phyloP scores from a whole-genome alignment of 2,888 invertebrate genomes.

The Crioceris asparagi region DNA sequence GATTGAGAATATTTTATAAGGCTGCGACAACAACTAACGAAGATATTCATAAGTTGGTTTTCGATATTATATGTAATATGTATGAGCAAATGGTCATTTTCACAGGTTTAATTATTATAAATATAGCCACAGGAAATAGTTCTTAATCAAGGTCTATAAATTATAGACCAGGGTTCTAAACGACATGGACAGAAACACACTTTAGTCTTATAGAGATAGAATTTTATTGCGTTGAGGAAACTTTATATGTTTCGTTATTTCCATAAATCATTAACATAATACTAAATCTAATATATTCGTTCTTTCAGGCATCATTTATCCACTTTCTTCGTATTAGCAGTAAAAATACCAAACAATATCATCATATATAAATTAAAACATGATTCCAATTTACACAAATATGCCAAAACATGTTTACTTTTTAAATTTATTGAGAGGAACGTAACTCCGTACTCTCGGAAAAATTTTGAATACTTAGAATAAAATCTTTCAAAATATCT shows the following conservation, averaged over 20 bases:
- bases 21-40: too few relatives aligned
- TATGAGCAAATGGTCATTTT: too few relatives aligned
- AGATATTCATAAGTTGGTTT: too few relatives aligned
- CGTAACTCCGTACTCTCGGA: slow-evolving; percentile 39
- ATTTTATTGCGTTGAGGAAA: slow-evolving; percentile 45
- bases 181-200: too few relatives aligned
- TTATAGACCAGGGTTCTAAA: too few relatives aligned
- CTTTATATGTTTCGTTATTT: slow-evolving; percentile 41
- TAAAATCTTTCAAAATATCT: slow-evolving; percentile 33
- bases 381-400: slow-evolving; percentile 30
- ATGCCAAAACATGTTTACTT: slow-evolving; percentile 29
- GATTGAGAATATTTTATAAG: too few relatives aligned
- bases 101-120: too few relatives aligned
- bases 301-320: slow-evolving; percentile 18
- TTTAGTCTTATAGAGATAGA: slow-evolving; percentile 37
- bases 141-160: too few relatives aligned
- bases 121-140: too few relatives aligned
- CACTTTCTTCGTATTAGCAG: slow-evolving; percentile 4
- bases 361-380: slow-evolving; percentile 17
- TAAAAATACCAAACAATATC: slow-evolving; percentile 24
- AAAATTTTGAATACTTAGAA: slow-evolving; percentile 32
- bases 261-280: slow-evolving; percentile 33
- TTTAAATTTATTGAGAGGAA: slow-evolving; percentile 37
- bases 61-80: too few relatives aligned
- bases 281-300: slow-evolving; percentile 30